phyloP scores from a whole-genome alignment of 1,140 invertebrate species.

The Camponotus floridanus region DNA sequence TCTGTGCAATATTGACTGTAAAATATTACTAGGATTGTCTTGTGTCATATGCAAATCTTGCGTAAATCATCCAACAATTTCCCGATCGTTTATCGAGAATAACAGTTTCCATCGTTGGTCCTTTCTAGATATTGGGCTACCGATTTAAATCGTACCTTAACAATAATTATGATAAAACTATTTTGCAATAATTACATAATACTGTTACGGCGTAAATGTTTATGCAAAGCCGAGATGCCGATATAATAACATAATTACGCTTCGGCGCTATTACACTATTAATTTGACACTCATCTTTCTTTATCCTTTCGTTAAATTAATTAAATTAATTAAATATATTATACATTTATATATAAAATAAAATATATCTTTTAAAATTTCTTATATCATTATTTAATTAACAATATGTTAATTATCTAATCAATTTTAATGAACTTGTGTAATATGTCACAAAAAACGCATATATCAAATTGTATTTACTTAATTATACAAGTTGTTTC shows the following conservation, averaged over 20 bases:
- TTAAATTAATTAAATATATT: not conserved
- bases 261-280: slow-evolving; percentile 11
- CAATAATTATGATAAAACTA: slow-evolving; percentile 21
- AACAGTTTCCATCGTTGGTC: slow-evolving; percentile 57
- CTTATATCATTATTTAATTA: slow-evolving; percentile 2
- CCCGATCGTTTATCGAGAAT: slow-evolving; percentile 45
- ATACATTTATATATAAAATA: not conserved
- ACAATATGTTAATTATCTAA: slow-evolving; percentile 12
- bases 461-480: slow-evolving; percentile 14
- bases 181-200: slow-evolving; percentile 47
- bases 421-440: not conserved
- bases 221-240: slow-evolving; percentile 32
- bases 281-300: slow-evolving; percentile 21
- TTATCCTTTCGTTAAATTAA: not conserved
- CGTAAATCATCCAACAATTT: slow-evolving; percentile 63
- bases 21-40: slow-evolving; percentile 55
- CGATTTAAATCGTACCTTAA: slow-evolving; percentile 26
- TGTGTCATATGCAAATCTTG: slow-evolving; percentile 48
- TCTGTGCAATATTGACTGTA: slow-evolving; percentile 47
- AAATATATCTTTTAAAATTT: not conserved
- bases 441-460: not conserved
- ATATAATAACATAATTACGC: slow-evolving; percentile 28
- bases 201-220: slow-evolving; percentile 42
- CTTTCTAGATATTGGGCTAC: slow-evolving; percentile 45
- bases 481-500: slow-evolving; percentile 7